Conservation (phyloP, 2,888 invertebrate genomes). For the Microplitis deprimator region DNA sequence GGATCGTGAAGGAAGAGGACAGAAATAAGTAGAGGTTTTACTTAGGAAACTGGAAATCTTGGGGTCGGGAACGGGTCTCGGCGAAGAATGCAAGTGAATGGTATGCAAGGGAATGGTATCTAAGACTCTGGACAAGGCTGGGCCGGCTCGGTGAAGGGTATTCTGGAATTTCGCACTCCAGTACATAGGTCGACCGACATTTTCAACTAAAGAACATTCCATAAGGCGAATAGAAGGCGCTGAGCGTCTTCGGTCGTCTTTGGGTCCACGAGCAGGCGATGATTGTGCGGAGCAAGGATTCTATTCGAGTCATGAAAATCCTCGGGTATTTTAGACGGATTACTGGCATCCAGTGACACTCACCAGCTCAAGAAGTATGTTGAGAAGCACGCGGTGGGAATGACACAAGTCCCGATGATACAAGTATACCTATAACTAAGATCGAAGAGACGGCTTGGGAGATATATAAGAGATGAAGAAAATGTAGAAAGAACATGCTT, state of each 20-base stretch:
- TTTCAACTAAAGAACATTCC: constrained; percentile 54
- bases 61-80: constrained; percentile 17
- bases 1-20: neutral
- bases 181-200: constrained; percentile 51
- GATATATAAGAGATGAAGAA: neutral
- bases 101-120: constrained; percentile 42
- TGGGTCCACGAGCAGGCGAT: neutral
- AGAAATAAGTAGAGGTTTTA: constrained; percentile 43
- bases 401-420: neutral
- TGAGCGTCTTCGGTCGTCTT: constrained; percentile 17
- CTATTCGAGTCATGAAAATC: constrained; percentile 4
- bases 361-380: neutral
- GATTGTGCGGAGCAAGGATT: neutral
- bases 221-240: constrained; percentile 28
- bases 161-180: constrained; percentile 52
- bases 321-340: constrained; percentile 20
- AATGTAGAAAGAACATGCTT: constrained; percentile 29
- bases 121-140: constrained; percentile 44
- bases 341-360: neutral
- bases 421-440: neutral
- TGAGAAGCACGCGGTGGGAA: neutral
- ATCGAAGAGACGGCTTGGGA: neutral
- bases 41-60: constrained; percentile 51
- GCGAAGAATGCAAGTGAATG: constrained; percentile 47
- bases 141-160: constrained; percentile 39